phyloP scores from a whole-genome alignment of 2,888 invertebrate species.

The Merodon equestris region DNA sequence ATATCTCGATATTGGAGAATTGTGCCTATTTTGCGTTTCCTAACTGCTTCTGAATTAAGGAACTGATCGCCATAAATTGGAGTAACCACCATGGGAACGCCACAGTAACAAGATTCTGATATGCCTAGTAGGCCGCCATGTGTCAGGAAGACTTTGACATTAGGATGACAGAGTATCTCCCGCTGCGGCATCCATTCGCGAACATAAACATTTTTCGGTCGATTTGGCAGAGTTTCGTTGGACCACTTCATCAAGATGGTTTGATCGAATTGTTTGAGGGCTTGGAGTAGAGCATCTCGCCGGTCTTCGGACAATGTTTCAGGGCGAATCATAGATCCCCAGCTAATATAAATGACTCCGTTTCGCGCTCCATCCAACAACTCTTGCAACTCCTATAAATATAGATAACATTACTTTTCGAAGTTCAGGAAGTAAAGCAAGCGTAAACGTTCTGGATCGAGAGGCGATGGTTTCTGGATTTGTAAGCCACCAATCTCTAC shows the following conservation, averaged over 20 bases:
- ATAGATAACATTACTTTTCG: background rate
- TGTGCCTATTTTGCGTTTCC: conserved; percentile 80
- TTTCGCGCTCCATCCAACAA: conserved; percentile 81
- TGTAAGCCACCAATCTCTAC: conserved; percentile 81
- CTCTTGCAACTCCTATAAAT: conserved; percentile 79
- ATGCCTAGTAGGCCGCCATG: conserved; percentile 86
- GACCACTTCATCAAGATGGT: conserved; percentile 85
- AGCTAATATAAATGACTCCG: conserved; percentile 84
- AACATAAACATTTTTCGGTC: conserved; percentile 82
- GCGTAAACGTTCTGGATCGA: conserved; percentile 73
- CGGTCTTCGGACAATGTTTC: conserved; percentile 81
- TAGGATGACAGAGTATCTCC: conserved; percentile 85
- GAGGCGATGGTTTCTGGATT: conserved; percentile 71
- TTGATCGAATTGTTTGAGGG: conserved; percentile 79
- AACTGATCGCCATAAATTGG: conserved; percentile 85
- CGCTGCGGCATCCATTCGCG: conserved; percentile 85
- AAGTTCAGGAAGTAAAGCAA: background rate
- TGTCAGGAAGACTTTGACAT: conserved; percentile 83
- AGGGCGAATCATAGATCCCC: conserved; percentile 84
- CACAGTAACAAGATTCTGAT: conserved; percentile 83
- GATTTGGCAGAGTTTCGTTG: conserved; percentile 80
- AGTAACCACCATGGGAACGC: conserved; percentile 82
- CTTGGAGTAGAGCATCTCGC: conserved; percentile 80
- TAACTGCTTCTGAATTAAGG: conserved; percentile 80
- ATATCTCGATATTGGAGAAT: conserved; percentile 79